Base-by-base conservation (phyloP, 2,113 vertebrate species). In the Columba livia region DNA sequence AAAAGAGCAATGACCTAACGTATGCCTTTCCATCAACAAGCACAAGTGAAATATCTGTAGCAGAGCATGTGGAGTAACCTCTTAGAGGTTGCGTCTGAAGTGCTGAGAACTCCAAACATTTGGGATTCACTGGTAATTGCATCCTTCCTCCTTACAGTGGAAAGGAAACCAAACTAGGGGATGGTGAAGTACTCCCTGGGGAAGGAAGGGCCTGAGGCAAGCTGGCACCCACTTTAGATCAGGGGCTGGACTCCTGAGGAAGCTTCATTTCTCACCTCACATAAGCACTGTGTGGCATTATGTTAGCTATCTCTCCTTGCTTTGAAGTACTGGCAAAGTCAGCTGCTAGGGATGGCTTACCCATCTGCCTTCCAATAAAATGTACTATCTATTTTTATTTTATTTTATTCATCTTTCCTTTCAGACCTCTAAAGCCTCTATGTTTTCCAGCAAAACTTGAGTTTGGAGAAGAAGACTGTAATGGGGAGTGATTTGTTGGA, bases 1-100 rank as follows among this genome's bases (percentile, higher is more conserved):
- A 85, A 79, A n/a, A 94, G 24, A 92, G 56, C 80, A 71, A 42
- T 69, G 84, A 93, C 83, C 53, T 65, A 84, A 80, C 51, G 15
- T 78, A 38, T 60, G 86, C 15, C 60, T 89, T 92, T 87, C 65
- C 25, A 48, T 81, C 77, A 89, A 71, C 18, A 75, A 84, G 51
- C 44, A n/a, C 29, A 60, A 90, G 85, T 4, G 34, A 88, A 89
- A 89, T 88, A 42, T 47, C 24, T 72, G 53, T 81, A 79, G 40
- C 67, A 16, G 15, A 70, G 36, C 29, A 23, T 79, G 31, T 40
- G 40, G 28, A 70, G 9, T 54, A 51, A 79, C 56, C 61, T 78
- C 64, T 74, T 31, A 62, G 42, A 65, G n/a, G 19, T 84, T 81
- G 40, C 32, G 21, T 65, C 83, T 86, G 32, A 72, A 72, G 53